Evolutionary conservation across 2,113 vertebrate genomes (phyloP).

Genomic region (Propithecus coquereli): DNA sequence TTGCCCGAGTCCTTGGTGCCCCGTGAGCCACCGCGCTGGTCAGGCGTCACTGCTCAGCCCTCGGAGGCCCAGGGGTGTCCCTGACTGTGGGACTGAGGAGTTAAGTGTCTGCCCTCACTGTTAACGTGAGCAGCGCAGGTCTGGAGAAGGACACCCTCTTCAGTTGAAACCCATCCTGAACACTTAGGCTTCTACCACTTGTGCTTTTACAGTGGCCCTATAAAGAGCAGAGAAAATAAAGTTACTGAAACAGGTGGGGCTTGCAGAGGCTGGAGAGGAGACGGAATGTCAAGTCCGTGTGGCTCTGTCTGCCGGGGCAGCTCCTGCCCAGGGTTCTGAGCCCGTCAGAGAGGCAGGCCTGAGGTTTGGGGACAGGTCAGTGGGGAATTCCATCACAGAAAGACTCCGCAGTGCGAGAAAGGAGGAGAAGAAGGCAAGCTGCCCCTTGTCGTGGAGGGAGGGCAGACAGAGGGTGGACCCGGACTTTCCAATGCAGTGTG

Average conservation of each 20-base stretch:
- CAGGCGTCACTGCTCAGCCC: background rate
- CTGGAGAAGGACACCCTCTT: background rate
- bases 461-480: background rate
- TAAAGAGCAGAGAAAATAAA: background rate
- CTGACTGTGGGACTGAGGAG: background rate
- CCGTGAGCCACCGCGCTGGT: accelerated
- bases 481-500: background rate
- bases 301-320: background rate
- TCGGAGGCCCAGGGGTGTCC: accelerated
- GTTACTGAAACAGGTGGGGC: accelerated
- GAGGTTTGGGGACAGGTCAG: background rate
- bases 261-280: background rate
- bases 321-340: background rate
- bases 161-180: background rate
- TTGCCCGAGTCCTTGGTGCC: background rate
- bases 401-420: too few relatives aligned
- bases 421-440: background rate
- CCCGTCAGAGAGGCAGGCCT: background rate
- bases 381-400: background rate
- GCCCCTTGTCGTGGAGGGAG: accelerated
- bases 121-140: background rate
- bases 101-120: background rate
- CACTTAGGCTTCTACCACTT: background rate
- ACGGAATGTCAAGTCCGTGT: background rate
- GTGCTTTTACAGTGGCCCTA: background rate